Conservation (phyloP, 1,140 invertebrate species). For the Diploscapter pachys region DNA sequence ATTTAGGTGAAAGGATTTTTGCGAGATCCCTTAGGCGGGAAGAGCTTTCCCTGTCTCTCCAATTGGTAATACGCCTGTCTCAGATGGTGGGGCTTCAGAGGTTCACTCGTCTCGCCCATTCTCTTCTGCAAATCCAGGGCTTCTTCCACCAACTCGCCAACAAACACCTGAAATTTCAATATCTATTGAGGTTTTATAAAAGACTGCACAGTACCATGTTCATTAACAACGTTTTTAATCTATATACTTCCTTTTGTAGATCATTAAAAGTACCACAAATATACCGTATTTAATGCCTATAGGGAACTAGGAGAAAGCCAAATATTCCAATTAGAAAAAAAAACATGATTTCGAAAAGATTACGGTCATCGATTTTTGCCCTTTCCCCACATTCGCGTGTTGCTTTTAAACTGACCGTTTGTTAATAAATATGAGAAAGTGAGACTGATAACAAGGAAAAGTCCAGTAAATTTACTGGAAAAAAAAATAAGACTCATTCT, state of each 20-base stretch:
- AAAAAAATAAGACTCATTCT: too few species aligned
- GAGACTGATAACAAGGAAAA: too few species aligned
- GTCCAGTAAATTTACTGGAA: too few species aligned
- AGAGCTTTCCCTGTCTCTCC: slow-evolving; percentile 9
- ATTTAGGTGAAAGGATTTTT: too few species aligned
- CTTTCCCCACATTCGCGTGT: too few species aligned
- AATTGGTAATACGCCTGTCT: slow-evolving; percentile 10
- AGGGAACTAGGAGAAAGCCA: background rate
- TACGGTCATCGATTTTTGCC: too few species aligned
- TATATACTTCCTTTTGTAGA: background rate
- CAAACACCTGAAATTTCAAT: slow-evolving; percentile 18
- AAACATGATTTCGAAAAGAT: too few species aligned
- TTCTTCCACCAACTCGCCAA: slow-evolving; percentile 32
- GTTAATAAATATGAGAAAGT: too few species aligned
- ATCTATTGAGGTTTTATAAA: slow-evolving; percentile 6
- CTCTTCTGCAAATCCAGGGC: slow-evolving; percentile 28
- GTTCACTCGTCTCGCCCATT: slow-evolving; percentile 7
- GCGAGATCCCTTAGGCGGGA: slow-evolving; percentile 4
- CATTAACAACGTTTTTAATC: background rate
- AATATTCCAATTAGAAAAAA: too few species aligned
- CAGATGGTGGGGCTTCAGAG: slow-evolving; percentile 30
- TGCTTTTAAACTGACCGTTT: too few species aligned
- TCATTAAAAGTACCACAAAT: background rate
- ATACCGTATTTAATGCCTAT: background rate
- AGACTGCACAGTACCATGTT: background rate